These are phyloP conservation scores for Rhagoletis zephyria DNA, from an alignment of 1,140 invertebrate species.

Conservation along the genomic window DNA sequence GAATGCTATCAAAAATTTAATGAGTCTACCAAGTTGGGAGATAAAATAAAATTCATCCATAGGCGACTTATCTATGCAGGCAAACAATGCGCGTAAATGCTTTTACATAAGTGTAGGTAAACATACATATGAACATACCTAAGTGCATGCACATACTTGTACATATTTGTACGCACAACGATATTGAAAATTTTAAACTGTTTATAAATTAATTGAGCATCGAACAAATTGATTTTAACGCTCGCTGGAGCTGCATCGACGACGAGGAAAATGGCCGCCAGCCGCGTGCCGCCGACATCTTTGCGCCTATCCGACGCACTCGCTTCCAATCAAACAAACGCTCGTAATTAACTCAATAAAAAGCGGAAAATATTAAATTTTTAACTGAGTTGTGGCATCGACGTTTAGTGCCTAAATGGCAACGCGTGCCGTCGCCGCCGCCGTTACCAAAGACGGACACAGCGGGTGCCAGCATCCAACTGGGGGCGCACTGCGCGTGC, in stretches of 20 bases:
- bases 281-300: constrained; percentile 22
- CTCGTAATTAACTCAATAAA: constrained; percentile 43
- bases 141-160: neutral
- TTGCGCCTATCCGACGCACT: neutral
- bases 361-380: constrained; percentile 34
- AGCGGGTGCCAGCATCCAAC: constrained; percentile 38
- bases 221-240: neutral
- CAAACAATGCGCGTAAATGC: no score
- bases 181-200: constrained; percentile 26
- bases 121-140: neutral
- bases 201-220: constrained; percentile 46
- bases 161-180: no score
- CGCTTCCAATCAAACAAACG: constrained; percentile 5
- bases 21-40: neutral
- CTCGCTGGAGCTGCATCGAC: neutral
- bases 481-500: constrained; percentile 13
- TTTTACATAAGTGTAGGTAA: no score
- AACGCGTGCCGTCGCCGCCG: constrained; percentile 13
- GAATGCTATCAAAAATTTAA: constrained; percentile 21
- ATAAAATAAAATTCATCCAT: neutral
- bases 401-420: neutral
- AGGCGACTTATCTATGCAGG: constrained; percentile 2
- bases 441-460: neutral
- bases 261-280: neutral
- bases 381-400: neutral